A percentile compares a stretch with the other conserved stretches of the same genome.
These are phyloP conservation scores for Eulemur mongoz DNA, from an alignment of 2,797 vertebrate genomes.

Conservation along the genomic window DNA sequence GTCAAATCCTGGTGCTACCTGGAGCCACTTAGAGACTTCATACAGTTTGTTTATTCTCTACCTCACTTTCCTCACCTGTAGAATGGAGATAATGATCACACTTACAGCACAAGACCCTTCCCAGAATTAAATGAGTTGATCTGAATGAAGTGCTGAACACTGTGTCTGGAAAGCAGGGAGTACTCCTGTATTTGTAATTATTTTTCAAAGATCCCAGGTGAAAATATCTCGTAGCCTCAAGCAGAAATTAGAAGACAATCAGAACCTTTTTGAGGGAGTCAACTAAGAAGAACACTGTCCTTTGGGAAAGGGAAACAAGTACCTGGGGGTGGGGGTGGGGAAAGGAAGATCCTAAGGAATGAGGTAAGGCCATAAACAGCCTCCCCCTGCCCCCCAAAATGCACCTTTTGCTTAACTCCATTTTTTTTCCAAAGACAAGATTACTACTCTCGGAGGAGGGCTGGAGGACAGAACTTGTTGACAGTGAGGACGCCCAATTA, in stretches of 20 bases:
- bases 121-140: not conserved
- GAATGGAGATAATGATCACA: accelerated
- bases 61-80: not conserved
- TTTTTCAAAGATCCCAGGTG: not conserved
- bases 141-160: not conserved
- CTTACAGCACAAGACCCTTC: not conserved
- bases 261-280: not conserved
- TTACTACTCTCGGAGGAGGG: not conserved
- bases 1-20: not conserved
- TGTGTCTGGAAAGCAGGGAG: not conserved
- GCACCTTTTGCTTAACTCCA: not conserved
- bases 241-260: not conserved
- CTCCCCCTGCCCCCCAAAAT: not conserved
- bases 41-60: not conserved
- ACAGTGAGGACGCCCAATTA: not conserved
- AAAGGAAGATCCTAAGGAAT: not conserved
- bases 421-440: not conserved
- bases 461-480: not conserved
- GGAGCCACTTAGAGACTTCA: not conserved
- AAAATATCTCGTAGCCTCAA: not conserved
- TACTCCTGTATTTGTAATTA: not conserved
- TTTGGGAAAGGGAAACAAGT: not conserved
- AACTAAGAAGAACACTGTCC: not conserved
- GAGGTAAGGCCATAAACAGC: not conserved
- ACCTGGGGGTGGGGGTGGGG: too few relatives aligned